Conservation (phyloP, 2,113 vertebrate species). For the Cisticola juncidis region DNA sequence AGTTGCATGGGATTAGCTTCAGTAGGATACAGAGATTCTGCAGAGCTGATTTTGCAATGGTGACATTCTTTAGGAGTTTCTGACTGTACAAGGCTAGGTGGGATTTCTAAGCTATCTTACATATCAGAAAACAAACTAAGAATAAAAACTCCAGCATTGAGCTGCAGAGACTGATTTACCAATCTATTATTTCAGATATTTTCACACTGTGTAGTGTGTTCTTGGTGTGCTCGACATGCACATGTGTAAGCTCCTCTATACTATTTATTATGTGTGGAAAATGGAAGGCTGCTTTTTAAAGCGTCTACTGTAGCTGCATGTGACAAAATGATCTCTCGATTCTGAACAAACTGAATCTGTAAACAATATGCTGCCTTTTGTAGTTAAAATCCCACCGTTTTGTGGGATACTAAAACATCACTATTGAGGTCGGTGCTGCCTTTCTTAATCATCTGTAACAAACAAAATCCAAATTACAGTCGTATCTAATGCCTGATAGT, state of each 20-base stretch:
- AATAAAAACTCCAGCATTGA: neutral
- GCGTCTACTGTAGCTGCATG: neutral
- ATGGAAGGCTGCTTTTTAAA: neutral
- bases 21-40: neutral
- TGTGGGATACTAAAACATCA: neutral
- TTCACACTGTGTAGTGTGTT: neutral
- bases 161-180: neutral
- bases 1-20: neutral
- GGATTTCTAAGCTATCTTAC: neutral
- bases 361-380: neutral
- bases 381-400: neutral
- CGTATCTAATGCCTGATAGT: neutral
- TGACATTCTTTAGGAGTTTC: neutral
- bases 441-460: neutral
- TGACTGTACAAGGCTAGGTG: neutral
- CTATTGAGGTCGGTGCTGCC: neutral
- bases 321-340: neutral
- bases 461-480: neutral
- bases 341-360: neutral
- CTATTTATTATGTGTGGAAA: neutral
- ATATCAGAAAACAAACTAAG: neutral
- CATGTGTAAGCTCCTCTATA: neutral
- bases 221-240: neutral
- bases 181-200: neutral
- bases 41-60: neutral